Evolutionary conservation across 2,888 invertebrate genomes (phyloP).

Genomic region (Harmothoe impar): DNA sequence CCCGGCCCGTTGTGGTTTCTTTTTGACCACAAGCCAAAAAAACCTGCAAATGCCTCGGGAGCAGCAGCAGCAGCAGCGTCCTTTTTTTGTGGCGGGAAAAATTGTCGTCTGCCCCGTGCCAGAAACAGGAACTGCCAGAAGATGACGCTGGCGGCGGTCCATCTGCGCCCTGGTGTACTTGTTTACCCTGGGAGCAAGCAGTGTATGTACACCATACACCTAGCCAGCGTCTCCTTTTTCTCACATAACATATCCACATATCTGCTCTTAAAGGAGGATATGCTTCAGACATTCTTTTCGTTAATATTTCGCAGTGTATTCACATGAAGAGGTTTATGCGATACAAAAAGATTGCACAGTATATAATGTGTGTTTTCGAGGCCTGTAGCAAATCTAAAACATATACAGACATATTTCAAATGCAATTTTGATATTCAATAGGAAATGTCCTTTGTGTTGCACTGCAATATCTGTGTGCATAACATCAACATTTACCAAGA

Average conservation of each 20-base stretch:
- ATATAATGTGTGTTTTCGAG: too few species aligned
- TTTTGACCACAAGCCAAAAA: conserved; percentile 21
- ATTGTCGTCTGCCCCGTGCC: conserved; percentile 55
- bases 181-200: conserved; percentile 5
- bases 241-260: neutral
- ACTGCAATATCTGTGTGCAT: too few species aligned
- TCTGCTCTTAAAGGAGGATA: neutral
- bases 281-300: too few species aligned
- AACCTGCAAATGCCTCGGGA: neutral
- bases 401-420: too few species aligned
- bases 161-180: conserved; percentile 19
- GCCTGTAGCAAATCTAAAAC: too few species aligned
- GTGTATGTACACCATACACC: conserved; percentile 32
- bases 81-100: neutral
- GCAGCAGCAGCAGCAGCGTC: neutral
- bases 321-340: too few species aligned
- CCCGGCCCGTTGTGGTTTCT: conserved; percentile 10
- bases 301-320: too few species aligned
- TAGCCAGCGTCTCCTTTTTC: neutral
- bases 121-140: conserved; percentile 43
- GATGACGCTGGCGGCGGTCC: conserved; percentile 40
- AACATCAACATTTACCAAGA: too few species aligned
- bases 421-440: too few species aligned
- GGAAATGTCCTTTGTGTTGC: too few species aligned
- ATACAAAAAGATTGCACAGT: too few species aligned